phyloP scores from a whole-genome alignment of 2,797 vertebrate genomes.

The Tachyglossus aculeatus region DNA sequence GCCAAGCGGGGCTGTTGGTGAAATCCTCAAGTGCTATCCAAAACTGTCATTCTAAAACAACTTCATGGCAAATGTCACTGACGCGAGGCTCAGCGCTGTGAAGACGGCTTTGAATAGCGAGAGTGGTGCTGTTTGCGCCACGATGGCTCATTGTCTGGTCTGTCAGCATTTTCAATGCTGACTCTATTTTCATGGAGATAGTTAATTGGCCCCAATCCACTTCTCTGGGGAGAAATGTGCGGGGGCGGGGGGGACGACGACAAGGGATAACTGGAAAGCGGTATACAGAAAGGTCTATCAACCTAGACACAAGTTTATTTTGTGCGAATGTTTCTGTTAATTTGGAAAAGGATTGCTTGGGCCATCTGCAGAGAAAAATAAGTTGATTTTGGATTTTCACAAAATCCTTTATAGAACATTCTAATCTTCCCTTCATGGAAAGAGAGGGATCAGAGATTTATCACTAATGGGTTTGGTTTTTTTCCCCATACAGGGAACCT shows the following conservation, averaged over 20 bases:
- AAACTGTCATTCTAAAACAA: conserved; percentile 52
- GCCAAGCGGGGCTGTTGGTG: conserved; percentile 41
- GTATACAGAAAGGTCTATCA: too few relatives aligned
- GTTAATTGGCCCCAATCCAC: conserved; percentile 10
- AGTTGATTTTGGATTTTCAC: background rate
- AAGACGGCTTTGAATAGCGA: background rate
- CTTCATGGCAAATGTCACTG: conserved; percentile 45
- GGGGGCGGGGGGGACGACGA: conserved; percentile 19
- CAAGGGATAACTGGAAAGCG: too few relatives aligned
- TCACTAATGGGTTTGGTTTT: background rate
- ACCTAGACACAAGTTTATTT: conserved; percentile 41
- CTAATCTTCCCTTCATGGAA: background rate
- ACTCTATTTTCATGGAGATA: conserved; percentile 36
- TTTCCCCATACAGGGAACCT: conserved; percentile 56
- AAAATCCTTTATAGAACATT: background rate
- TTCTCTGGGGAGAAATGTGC: conserved; percentile 55
- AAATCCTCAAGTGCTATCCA: conserved; percentile 46
- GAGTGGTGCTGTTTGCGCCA: background rate
- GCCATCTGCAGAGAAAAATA: conserved; percentile 36
- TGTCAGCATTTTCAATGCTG: conserved; percentile 49
- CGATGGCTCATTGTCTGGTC: conserved; percentile 22
- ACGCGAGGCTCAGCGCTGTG: background rate
- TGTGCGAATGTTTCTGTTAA: conserved; percentile 55
- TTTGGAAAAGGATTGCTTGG: conserved; percentile 48
- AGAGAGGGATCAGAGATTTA: background rate